phyloP scores from a whole-genome alignment of 2,888 invertebrate genomes.

The Hemaris fuciformis region DNA sequence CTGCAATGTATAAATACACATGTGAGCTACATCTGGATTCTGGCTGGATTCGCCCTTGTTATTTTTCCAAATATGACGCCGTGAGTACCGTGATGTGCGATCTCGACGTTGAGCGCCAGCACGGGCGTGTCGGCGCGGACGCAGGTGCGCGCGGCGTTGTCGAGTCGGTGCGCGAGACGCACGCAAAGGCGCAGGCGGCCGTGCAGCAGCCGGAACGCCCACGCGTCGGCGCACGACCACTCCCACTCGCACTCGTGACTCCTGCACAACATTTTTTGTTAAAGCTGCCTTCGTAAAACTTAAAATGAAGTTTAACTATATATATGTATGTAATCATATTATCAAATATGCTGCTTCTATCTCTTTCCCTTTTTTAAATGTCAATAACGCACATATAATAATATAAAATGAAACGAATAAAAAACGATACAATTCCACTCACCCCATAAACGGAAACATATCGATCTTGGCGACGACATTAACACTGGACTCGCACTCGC shows the following conservation, averaged over 20 bases:
- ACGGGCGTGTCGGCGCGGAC: conserved; percentile 56
- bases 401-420: too few species aligned
- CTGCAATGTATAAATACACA: conserved; percentile 29
- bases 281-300: too few species aligned
- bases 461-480: conserved; percentile 61
- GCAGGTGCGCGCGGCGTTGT: conserved; percentile 36
- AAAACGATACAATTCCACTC: conserved; percentile 32
- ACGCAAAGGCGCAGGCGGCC: conserved; percentile 49
- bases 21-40: too few species aligned
- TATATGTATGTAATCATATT: too few species aligned
- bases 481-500: conserved; percentile 39
- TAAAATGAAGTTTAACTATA: too few species aligned
- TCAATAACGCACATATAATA: too few species aligned
- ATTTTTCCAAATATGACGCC: too few species aligned
- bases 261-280: conserved; percentile 27
- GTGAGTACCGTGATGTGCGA: conserved; percentile 39
- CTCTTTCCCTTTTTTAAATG: too few species aligned
- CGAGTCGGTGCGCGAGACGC: conserved; percentile 40
- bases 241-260: conserved; percentile 66
- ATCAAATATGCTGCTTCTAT: too few species aligned
- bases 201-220: conserved; percentile 61
- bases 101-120: conserved; percentile 35
- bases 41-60: too few species aligned
- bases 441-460: conserved; percentile 70
- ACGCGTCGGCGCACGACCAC: conserved; percentile 41